A percentile compares a stretch with the other conserved stretches of the same genome.
Conservation (phyloP, 2,888 invertebrate species). For the Nemurella pictetii region DNA sequence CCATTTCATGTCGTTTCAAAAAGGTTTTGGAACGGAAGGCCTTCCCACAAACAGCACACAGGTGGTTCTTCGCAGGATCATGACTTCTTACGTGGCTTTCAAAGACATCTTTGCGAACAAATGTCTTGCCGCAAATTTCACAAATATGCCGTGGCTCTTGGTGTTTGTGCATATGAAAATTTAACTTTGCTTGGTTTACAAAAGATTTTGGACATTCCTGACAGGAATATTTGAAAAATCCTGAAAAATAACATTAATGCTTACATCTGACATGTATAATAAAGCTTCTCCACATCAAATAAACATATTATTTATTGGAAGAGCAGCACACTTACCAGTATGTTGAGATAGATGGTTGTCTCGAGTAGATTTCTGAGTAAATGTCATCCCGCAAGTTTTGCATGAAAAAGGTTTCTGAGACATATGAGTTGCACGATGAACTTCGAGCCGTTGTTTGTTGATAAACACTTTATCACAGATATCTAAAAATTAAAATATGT, state of each 20-base stretch:
- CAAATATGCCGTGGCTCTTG: neutral
- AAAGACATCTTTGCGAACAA: neutral
- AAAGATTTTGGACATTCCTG: neutral
- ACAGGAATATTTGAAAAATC: neutral
- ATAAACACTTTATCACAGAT: neutral
- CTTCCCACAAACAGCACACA: neutral
- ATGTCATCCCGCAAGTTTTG: neutral
- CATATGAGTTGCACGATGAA: neutral
- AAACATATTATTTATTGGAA: too few species aligned
- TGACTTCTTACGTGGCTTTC: neutral
- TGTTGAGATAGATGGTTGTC: neutral
- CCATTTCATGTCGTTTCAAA: conserved; percentile 3
- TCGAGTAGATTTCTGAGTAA: neutral
- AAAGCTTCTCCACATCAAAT: neutral
- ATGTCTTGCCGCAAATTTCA: conserved; percentile 5
- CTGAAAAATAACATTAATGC: neutral
- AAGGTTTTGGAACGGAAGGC: neutral
- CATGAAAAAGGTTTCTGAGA: neutral
- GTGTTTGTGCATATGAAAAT: neutral
- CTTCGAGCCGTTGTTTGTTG: neutral
- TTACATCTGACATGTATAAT: neutral
- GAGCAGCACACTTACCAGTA: neutral
- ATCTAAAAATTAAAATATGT: neutral
- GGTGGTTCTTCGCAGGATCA: neutral
- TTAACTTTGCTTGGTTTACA: neutral